These are phyloP conservation scores for Epinephelus cyanopodus DNA, from an alignment of 2,113 vertebrate genomes.

Conservation along the genomic window DNA sequence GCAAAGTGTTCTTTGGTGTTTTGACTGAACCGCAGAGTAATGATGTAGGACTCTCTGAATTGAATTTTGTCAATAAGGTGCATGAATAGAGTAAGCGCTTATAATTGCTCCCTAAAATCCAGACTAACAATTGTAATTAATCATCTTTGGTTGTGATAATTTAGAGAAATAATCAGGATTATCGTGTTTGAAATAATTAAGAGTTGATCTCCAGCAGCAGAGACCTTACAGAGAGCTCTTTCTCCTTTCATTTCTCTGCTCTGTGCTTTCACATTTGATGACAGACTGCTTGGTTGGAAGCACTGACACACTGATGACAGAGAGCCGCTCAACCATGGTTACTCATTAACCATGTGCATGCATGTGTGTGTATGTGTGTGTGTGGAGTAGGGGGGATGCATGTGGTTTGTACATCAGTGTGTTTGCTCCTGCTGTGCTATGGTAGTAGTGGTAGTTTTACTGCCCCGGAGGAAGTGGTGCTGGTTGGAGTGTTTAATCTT, in stretches of 20 bases:
- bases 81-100: not conserved
- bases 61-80: not conserved
- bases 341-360: conserved; percentile 65
- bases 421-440: conserved; percentile 38
- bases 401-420: conserved; percentile 46
- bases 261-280: conserved; percentile 36
- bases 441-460: conserved; percentile 49
- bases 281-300: conserved; percentile 47
- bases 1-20: conserved; percentile 6
- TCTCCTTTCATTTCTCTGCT: not conserved
- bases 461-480: conserved; percentile 36
- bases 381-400: conserved; percentile 34
- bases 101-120: not conserved
- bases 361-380: conserved; percentile 41
- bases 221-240: conserved; percentile 1
- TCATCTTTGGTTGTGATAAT: not conserved
- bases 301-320: conserved; percentile 66
- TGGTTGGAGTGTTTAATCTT: conserved; percentile 39
- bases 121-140: not conserved
- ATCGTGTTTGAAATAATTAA: conserved; percentile 30
- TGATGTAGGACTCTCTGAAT: not conserved
- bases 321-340: conserved; percentile 40
- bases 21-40: not conserved
- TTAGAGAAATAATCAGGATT: conserved; percentile 19
- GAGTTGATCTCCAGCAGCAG: conserved; percentile 24